These are phyloP conservation scores for Clarias laeviceps DNA, from an alignment of 2,797 vertebrate genomes.

Conservation along the genomic window DNA sequence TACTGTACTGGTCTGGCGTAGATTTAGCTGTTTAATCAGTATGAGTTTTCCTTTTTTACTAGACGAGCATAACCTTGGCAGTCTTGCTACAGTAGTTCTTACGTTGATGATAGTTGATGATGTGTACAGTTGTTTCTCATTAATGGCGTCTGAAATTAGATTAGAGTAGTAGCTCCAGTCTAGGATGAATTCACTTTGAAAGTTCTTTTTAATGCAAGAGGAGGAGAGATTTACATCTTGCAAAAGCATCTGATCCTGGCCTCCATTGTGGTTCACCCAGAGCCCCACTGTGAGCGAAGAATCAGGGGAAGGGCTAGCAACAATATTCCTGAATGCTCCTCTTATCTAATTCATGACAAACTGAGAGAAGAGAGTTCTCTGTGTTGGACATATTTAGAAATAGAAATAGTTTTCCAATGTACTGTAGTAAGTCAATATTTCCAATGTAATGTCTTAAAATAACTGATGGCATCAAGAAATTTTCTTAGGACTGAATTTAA, in stretches of 20 bases:
- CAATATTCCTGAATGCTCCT: slow-evolving; percentile 16
- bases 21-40: not conserved
- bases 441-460: no score
- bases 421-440: not conserved
- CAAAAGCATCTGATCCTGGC: slow-evolving; percentile 34
- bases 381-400: not conserved
- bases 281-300: slow-evolving; percentile 66
- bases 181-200: not conserved
- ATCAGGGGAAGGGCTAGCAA: slow-evolving; percentile 67
- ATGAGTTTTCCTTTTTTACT: not conserved
- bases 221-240: slow-evolving; percentile 8
- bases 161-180: not conserved
- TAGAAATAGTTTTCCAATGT: not conserved
- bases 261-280: slow-evolving; percentile 61
- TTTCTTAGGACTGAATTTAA: not conserved
- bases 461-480: not conserved
- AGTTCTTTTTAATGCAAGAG: not conserved
- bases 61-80: not conserved
- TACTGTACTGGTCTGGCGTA: not conserved
- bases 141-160: not conserved
- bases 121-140: not conserved
- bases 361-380: not conserved
- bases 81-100: not conserved
- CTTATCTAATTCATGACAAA: slow-evolving; percentile 40
- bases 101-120: not conserved